Base-by-base conservation (phyloP, 2,113 vertebrate genomes). In the Limanda limanda region DNA sequence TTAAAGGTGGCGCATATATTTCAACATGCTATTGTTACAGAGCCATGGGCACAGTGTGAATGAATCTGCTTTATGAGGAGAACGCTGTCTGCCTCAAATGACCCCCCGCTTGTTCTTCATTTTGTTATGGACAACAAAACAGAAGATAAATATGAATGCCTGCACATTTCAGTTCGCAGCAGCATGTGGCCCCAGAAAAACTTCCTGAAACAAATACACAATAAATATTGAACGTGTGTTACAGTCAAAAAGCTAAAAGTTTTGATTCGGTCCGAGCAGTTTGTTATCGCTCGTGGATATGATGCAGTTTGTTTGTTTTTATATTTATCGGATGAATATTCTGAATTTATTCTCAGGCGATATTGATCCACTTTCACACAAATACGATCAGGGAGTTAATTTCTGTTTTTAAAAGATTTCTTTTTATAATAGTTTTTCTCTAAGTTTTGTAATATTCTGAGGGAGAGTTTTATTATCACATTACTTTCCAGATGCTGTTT, bases 41-140 rank as follows among this genome's bases (percentile, higher is more conserved):
- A 83, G 45, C 73, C 63, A 51, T 14, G 9, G 64, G 45, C 25
- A 47, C 21, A 35, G 68, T 52, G 69, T 70, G 70, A 81, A 68
- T 27, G 68, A 2, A 74, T 85, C 58, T 81, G 37, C 59, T 65
- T 57, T 76, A 42, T 31, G 37, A 74, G 68, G 37, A 74, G 68
- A 54, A 60, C n/a, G 2, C 64, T 27, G 51, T 62, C 20, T 20
- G 61, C 68, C 62, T 74, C 62, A 62, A 21, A 70, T 20, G 5
- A 69, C 78, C 89, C 79, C 83, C 76, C 55, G 76, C 67, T 67
- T 67, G 45, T 76, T 83, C 55, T 68, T 83, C 79, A 67, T 86
- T 82, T 83, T 17, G 40, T 73, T 48, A 68, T 27, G 20, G 65
- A 59, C 73, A 78, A 77, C 52, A 79, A 81, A 78, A 45, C 21